Conservation (phyloP, 2,113 vertebrate species). For the Paedocypris sp. region DNA sequence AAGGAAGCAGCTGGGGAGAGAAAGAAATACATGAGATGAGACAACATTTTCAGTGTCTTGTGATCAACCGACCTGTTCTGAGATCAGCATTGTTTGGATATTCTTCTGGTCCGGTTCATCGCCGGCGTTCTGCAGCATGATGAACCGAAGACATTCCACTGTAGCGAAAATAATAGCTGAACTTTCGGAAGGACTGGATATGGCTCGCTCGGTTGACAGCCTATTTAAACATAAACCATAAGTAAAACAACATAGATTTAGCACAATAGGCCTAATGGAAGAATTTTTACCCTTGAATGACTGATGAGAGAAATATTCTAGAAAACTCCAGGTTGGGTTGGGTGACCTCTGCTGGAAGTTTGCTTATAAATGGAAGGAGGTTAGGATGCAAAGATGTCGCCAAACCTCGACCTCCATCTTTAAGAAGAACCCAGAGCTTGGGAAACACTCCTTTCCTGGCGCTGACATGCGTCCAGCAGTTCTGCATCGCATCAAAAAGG, state of each 20-base stretch:
- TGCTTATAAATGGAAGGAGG: conserved; percentile 85
- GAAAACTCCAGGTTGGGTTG: conserved; percentile 75
- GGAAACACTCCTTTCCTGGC: conserved; percentile 83
- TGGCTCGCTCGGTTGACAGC: conserved; percentile 70
- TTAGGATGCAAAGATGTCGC: conserved; percentile 81
- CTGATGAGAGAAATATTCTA: conserved; percentile 69
- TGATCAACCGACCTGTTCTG: conserved; percentile 68
- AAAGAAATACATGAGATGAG: not conserved
- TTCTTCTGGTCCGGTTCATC: conserved; percentile 53
- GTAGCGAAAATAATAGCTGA: conserved; percentile 70
- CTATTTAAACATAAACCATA: conserved; percentile 48
- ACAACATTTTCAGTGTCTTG: not conserved
- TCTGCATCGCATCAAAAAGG: conserved; percentile 51
- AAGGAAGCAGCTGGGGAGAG: conserved; percentile 69
- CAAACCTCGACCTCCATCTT: conserved; percentile 79
- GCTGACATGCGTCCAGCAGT: conserved; percentile 88
- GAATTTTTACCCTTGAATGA: conserved; percentile 71
- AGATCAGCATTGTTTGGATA: conserved; percentile 73
- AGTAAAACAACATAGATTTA: not conserved
- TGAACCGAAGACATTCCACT: conserved; percentile 81
- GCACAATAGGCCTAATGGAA: not conserved
- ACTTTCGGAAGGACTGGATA: conserved; percentile 70
- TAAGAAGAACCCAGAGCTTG: conserved; percentile 77
- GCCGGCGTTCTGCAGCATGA: conserved; percentile 61
- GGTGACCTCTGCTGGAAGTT: conserved; percentile 66